Evolutionary conservation across 2,888 invertebrate species (phyloP), one percentile per base, ranked within the genome.

Genomic region (Drosophila ustulata): DNA sequence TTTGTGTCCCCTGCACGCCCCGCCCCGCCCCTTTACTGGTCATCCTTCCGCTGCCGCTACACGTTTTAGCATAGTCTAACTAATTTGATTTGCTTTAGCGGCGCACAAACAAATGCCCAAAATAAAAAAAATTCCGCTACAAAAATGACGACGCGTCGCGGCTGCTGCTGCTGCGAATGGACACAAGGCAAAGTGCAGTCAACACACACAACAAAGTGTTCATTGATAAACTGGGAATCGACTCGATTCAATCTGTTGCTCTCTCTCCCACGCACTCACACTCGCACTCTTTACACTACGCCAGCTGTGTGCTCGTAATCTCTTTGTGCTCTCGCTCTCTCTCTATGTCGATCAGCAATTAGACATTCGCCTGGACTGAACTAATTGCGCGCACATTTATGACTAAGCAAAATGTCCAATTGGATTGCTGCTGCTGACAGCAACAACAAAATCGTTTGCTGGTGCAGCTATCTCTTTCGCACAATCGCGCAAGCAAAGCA

Each of bases 401-500:
- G 88, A 82, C 85, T 82, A 82, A 82, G 79, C 79, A 37, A 81
- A 87, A 84, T 69, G 72, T 73, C 79, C 88, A 70, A 87, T 75
- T 78, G 72, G 66, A 69, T 75, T 75, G 46, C 52, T 71, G 61
- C 28, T 30, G 30, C 30, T 51, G 32, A 56, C 55, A 45, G 28
- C 28, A 28, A 47, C 46, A 49, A 32, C 32, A 50, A 45, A 11
- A 51, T 6, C 39, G 26, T 9, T 55, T 55, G 37, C 34, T 30
- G 30, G 23, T 56, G 28, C 46, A 18, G 45, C 50, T 51, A n/a
- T 66, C 52, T 61, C 50, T 41, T 25, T 61, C 52, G n/a, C 6
- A 13, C 43, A 57, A 18, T 62, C 28, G 39, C 37, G 46, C 39
- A 39, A n/a, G 30, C 52, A 62, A 49, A 23, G 49, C 52, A 62